Evolutionary conservation across 2,113 vertebrate genomes (phyloP).

Genomic region (Melanerpes aurifrons): DNA sequence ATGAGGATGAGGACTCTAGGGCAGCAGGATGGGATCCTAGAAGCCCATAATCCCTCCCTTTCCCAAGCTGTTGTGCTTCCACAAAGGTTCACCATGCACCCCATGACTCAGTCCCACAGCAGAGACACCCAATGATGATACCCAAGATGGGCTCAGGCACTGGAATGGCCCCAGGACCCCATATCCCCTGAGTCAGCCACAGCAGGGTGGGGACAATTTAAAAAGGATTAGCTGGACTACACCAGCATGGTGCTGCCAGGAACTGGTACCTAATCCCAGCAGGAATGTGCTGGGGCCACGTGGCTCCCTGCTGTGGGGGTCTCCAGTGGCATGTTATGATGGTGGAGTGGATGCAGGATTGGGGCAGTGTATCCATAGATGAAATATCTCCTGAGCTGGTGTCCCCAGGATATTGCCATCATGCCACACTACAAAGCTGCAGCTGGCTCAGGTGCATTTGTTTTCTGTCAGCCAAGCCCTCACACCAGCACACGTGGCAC

Average conservation of each 20-base stretch:
- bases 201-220: background rate
- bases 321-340: background rate
- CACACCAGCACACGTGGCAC: fast-evolving
- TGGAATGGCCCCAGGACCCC: background rate
- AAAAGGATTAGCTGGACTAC: constrained; percentile 29
- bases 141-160: background rate
- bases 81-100: background rate
- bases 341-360: background rate
- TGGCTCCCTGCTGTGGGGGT: background rate
- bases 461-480: background rate
- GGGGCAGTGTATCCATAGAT: fast-evolving
- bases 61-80: background rate
- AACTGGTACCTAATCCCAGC: background rate
- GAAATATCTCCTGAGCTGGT: background rate
- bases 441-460: fast-evolving
- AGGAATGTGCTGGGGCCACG: background rate
- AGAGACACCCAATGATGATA: fast-evolving
- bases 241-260: background rate
- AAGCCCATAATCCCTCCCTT: background rate
- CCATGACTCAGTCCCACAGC: fast-evolving
- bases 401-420: fast-evolving
- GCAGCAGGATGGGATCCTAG: background rate
- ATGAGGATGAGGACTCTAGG: fast-evolving
- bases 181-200: background rate
- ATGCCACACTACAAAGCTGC: fast-evolving